phyloP scores from a whole-genome alignment of 2,888 invertebrate genomes.

The Eristalis intricaria region DNA sequence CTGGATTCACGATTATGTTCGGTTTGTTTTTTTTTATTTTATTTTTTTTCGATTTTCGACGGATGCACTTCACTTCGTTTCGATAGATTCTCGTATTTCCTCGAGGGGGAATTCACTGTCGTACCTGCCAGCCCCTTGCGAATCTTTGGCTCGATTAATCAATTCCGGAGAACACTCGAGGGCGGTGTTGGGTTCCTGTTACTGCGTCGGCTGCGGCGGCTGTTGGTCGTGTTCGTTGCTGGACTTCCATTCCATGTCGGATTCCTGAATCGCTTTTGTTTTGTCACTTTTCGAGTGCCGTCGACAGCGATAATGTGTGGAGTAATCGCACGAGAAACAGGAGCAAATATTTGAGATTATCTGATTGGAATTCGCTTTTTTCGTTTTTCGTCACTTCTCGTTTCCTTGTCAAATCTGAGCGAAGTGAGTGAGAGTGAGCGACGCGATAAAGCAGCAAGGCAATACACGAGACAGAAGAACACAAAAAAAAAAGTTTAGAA shows the following conservation, averaged over 20 bases:
- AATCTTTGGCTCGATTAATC: conserved; percentile 58
- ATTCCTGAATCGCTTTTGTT: conserved; percentile 20
- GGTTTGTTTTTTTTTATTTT: conserved; percentile 18
- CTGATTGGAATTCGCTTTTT: conserved; percentile 63
- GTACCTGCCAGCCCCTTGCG: conserved; percentile 49
- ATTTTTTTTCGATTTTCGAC: conserved; percentile 15
- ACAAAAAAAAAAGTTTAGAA: conserved; percentile 1
- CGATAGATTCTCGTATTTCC: not conserved
- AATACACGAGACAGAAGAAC: conserved; percentile 4
- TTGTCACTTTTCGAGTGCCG: conserved; percentile 17
- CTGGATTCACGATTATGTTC: not conserved
- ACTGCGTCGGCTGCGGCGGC: conserved; percentile 15
- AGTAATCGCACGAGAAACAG: conserved; percentile 45
- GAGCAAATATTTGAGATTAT: conserved; percentile 60
- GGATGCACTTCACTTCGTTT: conserved; percentile 1
- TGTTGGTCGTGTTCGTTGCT: conserved; percentile 3
- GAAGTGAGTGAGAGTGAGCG: conserved; percentile 50
- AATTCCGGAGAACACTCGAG: conserved; percentile 55
- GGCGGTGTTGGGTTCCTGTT: conserved; percentile 31
- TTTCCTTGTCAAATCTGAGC: conserved; percentile 60
- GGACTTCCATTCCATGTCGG: conserved; percentile 28
- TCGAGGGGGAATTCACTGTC: conserved; percentile 1
- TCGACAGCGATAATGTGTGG: conserved; percentile 17
- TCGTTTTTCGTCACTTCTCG: conserved; percentile 55
- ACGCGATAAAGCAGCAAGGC: conserved; percentile 25